phyloP scores from a whole-genome alignment of 2,113 vertebrate species.

The Pteruthius melanotis region DNA sequence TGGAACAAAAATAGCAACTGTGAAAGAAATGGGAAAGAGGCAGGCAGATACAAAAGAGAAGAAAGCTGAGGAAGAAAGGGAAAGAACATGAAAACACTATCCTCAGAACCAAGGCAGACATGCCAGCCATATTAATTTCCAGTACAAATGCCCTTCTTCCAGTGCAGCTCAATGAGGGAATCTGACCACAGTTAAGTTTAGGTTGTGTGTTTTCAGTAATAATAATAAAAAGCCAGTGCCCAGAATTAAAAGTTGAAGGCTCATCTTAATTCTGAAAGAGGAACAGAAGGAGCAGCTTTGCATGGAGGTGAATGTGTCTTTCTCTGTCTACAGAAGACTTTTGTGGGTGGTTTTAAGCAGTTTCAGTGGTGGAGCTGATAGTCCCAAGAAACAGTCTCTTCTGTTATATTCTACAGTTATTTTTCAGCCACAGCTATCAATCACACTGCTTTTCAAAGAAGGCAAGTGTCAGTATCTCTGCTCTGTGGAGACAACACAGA shows the following conservation, averaged over 20 bases:
- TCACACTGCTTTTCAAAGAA: background rate
- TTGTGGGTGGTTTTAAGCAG: conserved; percentile 32
- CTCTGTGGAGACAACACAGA: background rate
- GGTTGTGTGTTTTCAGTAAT: background rate
- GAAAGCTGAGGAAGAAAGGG: conserved; percentile 29
- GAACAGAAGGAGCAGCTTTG: background rate
- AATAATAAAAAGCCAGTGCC: background rate
- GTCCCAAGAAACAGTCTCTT: background rate
- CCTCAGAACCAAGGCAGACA: conserved; percentile 15
- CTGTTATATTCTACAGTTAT: background rate
- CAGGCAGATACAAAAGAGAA: conserved; percentile 36
- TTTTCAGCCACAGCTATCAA: conserved; percentile 15
- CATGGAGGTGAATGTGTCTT: background rate
- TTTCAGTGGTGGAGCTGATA: background rate
- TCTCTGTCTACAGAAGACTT: background rate
- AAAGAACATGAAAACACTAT: conserved; percentile 38
- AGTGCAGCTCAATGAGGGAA: background rate
- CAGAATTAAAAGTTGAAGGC: background rate
- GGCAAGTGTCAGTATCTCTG: background rate
- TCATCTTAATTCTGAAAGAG: background rate
- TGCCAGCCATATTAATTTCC: conserved; percentile 13
- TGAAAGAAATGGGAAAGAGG: background rate
- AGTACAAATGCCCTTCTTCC: background rate
- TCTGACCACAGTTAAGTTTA: background rate
- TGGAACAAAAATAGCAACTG: background rate